Evolutionary conservation across 2,888 invertebrate species (phyloP).

Genomic region (Pristionchus japonicus): DNA sequence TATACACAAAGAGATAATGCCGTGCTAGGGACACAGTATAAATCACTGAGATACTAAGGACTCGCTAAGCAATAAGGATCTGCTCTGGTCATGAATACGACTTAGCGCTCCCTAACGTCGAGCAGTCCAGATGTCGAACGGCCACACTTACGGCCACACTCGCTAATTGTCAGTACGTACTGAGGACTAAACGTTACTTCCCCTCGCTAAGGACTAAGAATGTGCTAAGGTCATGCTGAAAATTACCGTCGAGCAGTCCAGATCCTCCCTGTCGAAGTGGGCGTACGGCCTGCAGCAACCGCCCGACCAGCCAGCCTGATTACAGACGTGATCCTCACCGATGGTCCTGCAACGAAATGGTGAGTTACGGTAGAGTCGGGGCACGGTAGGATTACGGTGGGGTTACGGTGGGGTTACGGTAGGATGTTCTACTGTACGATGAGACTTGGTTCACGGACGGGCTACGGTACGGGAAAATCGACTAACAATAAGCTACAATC

Average conservation of each 20-base stretch:
- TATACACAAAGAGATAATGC: too few species aligned
- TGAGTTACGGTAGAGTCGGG: background rate
- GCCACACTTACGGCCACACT: too few species aligned
- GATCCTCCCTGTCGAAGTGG: background rate
- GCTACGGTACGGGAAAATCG: background rate
- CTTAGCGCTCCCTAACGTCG: too few species aligned
- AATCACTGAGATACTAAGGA: too few species aligned
- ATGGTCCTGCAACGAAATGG: too few species aligned
- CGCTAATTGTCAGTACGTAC: too few species aligned
- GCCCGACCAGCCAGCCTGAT: background rate
- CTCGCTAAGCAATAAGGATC: too few species aligned
- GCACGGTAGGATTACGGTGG: background rate
- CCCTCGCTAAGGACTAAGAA: too few species aligned
- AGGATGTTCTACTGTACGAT: background rate
- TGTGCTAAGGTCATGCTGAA: background rate
- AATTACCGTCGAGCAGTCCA: background rate
- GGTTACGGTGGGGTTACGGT: background rate
- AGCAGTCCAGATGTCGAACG: too few species aligned
- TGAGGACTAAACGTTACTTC: too few species aligned
- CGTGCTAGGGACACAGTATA: too few species aligned
- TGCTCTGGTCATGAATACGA: too few species aligned
- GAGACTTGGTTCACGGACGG: background rate
- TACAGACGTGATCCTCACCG: background rate
- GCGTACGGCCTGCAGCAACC: background rate
- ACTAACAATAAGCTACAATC: background rate